These are phyloP conservation scores for Lithobates sylvaticus DNA, from an alignment of 2,797 vertebrate genomes.

Conservation along the genomic window DNA sequence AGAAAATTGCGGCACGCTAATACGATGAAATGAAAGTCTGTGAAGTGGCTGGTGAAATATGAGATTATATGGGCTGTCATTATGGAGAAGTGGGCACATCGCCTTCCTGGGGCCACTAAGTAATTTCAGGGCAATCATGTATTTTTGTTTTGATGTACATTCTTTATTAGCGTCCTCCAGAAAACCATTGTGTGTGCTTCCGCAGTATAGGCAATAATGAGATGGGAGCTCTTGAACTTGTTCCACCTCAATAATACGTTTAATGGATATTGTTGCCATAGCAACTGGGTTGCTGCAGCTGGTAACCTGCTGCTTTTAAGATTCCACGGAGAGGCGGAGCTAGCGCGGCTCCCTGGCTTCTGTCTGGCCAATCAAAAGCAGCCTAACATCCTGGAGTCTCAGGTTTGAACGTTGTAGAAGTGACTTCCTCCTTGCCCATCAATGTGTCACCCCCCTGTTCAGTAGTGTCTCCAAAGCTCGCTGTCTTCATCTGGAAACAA, in stretches of 20 bases:
- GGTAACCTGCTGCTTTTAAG: not conserved
- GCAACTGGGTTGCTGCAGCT: not conserved
- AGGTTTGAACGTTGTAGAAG: too few species aligned
- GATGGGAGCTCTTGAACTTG: not conserved
- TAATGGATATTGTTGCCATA: constrained; percentile 29
- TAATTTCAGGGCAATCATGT: not conserved
- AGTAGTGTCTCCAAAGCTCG: too few species aligned
- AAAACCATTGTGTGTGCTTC: constrained; percentile 3
- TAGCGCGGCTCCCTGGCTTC: too few species aligned
- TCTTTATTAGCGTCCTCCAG: not conserved
- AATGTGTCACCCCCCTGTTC: too few species aligned
- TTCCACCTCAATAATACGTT: not conserved
- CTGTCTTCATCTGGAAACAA: too few species aligned
- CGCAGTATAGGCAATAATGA: not conserved
- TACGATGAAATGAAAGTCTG: not conserved
- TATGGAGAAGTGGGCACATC: not conserved
- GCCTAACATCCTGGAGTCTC: not conserved
- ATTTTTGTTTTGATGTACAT: not conserved
- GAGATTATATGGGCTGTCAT: not conserved
- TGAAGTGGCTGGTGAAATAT: not conserved
- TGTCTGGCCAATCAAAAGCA: constrained; percentile 21
- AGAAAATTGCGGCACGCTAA: not conserved
- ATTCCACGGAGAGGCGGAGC: not conserved
- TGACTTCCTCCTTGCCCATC: too few species aligned
- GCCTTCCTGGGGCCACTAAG: not conserved